These are phyloP conservation scores for Mizuhopecten yessoensis DNA, from an alignment of 1,140 invertebrate genomes.

Conservation along the genomic window DNA sequence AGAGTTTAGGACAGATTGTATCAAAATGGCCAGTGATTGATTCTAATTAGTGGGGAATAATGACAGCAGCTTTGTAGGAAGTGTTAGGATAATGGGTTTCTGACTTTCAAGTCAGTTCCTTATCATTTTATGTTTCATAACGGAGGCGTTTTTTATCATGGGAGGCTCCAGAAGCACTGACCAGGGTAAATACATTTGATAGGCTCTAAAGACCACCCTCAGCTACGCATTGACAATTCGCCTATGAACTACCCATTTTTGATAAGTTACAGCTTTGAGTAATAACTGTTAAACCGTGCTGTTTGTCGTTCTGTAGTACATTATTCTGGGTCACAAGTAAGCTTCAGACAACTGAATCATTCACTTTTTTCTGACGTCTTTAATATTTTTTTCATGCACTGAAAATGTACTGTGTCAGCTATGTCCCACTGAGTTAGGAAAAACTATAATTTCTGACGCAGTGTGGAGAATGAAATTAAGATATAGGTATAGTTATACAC, in stretches of 20 bases:
- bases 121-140: constrained; percentile 29
- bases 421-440: neutral
- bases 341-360: constrained; percentile 7
- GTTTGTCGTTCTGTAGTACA: neutral
- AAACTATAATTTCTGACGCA: neutral
- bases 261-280: constrained; percentile 34
- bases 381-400: neutral
- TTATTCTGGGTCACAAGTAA: neutral
- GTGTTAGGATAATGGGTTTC: neutral
- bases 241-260: neutral
- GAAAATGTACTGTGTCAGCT: neutral
- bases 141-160: neutral
- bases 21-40: neutral
- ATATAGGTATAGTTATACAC: neutral
- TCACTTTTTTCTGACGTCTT: neutral
- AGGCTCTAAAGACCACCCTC: neutral
- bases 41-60: neutral
- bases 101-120: constrained; percentile 21
- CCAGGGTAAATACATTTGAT: neutral
- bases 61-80: neutral
- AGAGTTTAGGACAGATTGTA: neutral
- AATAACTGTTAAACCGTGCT: neutral
- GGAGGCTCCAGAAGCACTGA: neutral
- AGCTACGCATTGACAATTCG: neutral
- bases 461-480: neutral